A percentile compares a stretch with the other conserved stretches of the same genome.
Evolutionary conservation across 2,113 vertebrate genomes (phyloP).

Genomic region (Coracopsis vasa): DNA sequence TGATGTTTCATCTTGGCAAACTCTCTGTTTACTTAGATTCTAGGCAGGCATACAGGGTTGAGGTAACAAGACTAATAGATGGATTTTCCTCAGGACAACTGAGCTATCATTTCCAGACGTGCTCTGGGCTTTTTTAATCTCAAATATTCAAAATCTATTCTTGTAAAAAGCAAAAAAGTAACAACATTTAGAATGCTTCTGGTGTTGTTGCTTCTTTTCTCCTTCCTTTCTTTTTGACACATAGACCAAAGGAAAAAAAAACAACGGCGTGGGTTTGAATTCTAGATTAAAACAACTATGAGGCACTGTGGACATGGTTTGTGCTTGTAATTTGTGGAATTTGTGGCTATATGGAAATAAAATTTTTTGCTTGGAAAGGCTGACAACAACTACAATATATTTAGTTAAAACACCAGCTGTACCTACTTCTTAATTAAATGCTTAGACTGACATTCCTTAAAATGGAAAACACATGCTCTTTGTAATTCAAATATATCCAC

Average conservation of each 20-base stretch:
- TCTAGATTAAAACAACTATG: not conserved
- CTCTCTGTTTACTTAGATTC: not conserved
- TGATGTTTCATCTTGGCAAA: not conserved
- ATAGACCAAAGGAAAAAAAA: not conserved
- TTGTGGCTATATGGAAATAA: not conserved
- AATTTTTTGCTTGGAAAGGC: not conserved
- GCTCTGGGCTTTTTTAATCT: not conserved
- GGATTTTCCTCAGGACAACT: conserved; percentile 1
- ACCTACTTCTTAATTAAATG: conserved; percentile 26
- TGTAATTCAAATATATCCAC: not conserved
- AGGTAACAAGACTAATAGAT: not conserved
- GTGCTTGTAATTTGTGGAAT: conserved; percentile 7
- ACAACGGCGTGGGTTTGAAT: not conserved
- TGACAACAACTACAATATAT: conserved; percentile 12
- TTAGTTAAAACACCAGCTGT: conserved; percentile 17
- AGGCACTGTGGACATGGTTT: not conserved
- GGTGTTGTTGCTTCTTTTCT: not conserved
- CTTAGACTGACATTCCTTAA: conserved; percentile 1
- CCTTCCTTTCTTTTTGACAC: not conserved
- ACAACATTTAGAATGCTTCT: not conserved
- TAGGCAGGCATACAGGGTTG: not conserved
- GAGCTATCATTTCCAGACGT: conserved; percentile 7
- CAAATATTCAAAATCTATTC: not conserved
- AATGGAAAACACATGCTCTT: conserved; percentile 13
- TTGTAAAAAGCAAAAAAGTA: not conserved